Evolutionary conservation across 2,888 invertebrate species (phyloP).

Genomic region (Danaus chrysippus): DNA sequence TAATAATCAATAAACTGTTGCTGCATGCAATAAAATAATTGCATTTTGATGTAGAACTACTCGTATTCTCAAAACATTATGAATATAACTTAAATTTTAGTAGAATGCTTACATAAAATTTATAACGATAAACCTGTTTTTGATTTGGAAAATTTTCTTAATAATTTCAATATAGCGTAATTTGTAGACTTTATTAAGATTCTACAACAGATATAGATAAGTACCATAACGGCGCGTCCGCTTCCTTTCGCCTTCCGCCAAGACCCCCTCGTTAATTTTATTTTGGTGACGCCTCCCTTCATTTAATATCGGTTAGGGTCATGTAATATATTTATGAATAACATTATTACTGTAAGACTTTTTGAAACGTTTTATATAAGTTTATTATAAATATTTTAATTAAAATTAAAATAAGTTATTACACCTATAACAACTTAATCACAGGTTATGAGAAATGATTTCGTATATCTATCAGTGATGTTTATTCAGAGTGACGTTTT

Average conservation of each 20-base stretch:
- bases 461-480: too few relatives aligned
- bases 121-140: too few relatives aligned
- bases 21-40: too few relatives aligned
- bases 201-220: conserved; percentile 60
- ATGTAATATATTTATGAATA: conserved; percentile 14
- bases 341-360: background rate
- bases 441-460: too few relatives aligned
- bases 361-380: background rate
- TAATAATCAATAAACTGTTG: too few relatives aligned
- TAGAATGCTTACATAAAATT: too few relatives aligned
- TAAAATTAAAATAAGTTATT: too few relatives aligned
- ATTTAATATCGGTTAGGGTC: conserved; percentile 50
- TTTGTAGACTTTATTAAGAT: conserved; percentile 62
- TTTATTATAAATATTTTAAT: background rate
- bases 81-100: too few relatives aligned
- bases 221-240: conserved; percentile 57
- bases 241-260: conserved; percentile 63
- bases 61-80: too few relatives aligned
- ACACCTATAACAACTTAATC: too few relatives aligned
- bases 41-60: too few relatives aligned
- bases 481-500: too few relatives aligned
- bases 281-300: conserved; percentile 64
- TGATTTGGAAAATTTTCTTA: background rate
- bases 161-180: conserved; percentile 29
- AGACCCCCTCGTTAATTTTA: conserved; percentile 71